Conservation (phyloP, 2,888 invertebrate genomes). For the Spilosoma lubricipeda region DNA sequence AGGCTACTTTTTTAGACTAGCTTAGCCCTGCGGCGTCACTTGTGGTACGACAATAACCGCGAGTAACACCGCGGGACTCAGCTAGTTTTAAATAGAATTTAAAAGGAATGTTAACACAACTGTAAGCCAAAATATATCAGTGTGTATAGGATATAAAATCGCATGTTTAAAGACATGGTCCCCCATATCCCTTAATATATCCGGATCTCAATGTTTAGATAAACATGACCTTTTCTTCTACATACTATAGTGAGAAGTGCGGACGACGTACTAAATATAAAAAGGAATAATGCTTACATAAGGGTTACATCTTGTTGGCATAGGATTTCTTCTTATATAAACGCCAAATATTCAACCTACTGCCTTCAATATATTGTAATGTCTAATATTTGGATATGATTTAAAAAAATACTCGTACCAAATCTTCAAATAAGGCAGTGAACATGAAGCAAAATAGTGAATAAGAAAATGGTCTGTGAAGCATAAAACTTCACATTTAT, state of each 20-base stretch:
- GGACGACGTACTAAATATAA: neutral
- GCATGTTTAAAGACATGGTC: constrained; percentile 5
- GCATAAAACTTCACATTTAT: no score
- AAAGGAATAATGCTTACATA: constrained; percentile 2
- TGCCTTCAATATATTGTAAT: neutral
- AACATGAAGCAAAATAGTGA: no score
- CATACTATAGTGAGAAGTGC: constrained; percentile 2
- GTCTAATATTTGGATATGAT: neutral
- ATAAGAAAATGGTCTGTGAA: no score
- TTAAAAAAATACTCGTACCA: neutral
- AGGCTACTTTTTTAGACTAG: no score
- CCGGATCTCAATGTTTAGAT: constrained; percentile 5
- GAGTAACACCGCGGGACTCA: no score
- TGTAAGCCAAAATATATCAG: neutral
- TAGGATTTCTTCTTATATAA: neutral
- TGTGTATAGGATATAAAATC: neutral
- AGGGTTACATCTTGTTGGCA: neutral
- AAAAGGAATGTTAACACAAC: neutral
- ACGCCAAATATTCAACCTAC: neutral
- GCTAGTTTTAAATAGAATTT: neutral
- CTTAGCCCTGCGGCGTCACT: no score
- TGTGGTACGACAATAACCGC: no score
- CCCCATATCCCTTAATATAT: constrained; percentile 3
- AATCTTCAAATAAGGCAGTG: neutral
- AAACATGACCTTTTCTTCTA: constrained; percentile 9